Evolutionary conservation across 1,140 invertebrate species (phyloP).

Genomic region (Listronotus oregonensis): DNA sequence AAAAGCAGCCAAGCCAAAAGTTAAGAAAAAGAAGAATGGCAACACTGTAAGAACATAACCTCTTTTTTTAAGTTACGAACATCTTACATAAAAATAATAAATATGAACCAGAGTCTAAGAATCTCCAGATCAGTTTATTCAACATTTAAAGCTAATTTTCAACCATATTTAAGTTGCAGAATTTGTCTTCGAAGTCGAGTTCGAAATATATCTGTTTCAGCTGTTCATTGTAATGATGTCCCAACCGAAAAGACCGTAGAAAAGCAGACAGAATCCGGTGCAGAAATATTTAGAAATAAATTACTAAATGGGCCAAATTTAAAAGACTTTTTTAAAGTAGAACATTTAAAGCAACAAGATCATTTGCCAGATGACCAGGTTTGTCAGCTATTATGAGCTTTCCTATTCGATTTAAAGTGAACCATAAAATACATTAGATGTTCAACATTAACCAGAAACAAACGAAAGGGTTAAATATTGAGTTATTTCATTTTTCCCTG

Average conservation of each 20-base stretch:
- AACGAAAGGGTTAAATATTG: no score
- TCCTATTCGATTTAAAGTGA: no score
- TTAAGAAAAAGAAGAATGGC: no score
- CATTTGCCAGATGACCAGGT: slow-evolving; percentile 40
- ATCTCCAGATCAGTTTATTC: neutral
- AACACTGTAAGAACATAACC: no score
- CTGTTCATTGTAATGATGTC: neutral
- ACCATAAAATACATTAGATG: no score
- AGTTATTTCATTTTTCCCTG: no score
- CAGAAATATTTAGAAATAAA: slow-evolving; percentile 36
- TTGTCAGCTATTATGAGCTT: neutral
- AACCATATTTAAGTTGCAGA: neutral
- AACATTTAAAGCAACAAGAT: slow-evolving; percentile 41
- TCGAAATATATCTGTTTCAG: neutral
- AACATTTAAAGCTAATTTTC: neutral
- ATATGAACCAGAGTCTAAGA: neutral
- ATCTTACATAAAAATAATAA: neutral
- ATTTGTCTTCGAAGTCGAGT: neutral
- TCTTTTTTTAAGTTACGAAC: no score
- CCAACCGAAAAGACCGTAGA: neutral
- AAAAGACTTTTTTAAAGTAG: slow-evolving; percentile 49
- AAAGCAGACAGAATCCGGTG: neutral
- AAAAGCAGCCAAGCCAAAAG: no score
- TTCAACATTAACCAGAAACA: no score
- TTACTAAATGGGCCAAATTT: slow-evolving; percentile 48